A percentile compares a stretch with the other conserved stretches of the same genome.
These are phyloP conservation scores for Tribolium madens DNA, from an alignment of 1,140 invertebrate genomes.

Conservation along the genomic window DNA sequence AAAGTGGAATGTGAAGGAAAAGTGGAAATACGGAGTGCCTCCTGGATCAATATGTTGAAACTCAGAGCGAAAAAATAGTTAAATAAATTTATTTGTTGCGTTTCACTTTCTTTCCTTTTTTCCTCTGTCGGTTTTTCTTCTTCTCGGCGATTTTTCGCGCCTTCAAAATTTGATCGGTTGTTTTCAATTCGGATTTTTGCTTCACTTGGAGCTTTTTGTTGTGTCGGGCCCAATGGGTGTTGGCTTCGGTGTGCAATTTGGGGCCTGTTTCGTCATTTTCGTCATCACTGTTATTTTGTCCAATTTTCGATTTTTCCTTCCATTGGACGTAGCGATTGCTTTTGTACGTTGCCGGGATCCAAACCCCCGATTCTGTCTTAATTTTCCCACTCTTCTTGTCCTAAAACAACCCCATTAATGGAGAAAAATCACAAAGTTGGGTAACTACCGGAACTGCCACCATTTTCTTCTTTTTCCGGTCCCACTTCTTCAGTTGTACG, in stretches of 20 bases:
- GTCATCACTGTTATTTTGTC: conserved; percentile 72
- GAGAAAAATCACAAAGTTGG: too few relatives aligned
- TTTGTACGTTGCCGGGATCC: conserved; percentile 95
- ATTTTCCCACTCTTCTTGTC: conserved; percentile 83
- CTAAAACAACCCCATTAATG: too few relatives aligned
- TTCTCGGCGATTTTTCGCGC: conserved; percentile 71
- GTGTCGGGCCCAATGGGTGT: conserved; percentile 72
- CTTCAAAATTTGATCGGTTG: conserved; percentile 79
- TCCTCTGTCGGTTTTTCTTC: conserved; percentile 64
- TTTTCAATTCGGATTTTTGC: conserved; percentile 72
- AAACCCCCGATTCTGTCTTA: conserved; percentile 92
- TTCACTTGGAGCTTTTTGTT: conserved; percentile 72
- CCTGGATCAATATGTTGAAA: conserved; percentile 55
- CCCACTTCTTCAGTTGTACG: conserved; percentile 77
- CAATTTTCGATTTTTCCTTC: conserved; percentile 85
- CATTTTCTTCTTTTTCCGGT: conserved; percentile 88
- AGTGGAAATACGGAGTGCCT: conserved; percentile 47
- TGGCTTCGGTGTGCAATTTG: not conserved
- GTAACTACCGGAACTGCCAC: conserved; percentile 72
- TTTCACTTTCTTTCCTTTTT: conserved; percentile 63
- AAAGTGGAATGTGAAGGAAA: conserved; percentile 46
- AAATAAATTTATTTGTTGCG: conserved; percentile 52
- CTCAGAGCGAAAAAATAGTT: conserved; percentile 50
- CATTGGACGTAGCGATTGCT: conserved; percentile 89
- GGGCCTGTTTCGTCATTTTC: conserved; percentile 67